Evolutionary conservation across 1,140 invertebrate genomes (phyloP).

Genomic region (Patella vulgata): DNA sequence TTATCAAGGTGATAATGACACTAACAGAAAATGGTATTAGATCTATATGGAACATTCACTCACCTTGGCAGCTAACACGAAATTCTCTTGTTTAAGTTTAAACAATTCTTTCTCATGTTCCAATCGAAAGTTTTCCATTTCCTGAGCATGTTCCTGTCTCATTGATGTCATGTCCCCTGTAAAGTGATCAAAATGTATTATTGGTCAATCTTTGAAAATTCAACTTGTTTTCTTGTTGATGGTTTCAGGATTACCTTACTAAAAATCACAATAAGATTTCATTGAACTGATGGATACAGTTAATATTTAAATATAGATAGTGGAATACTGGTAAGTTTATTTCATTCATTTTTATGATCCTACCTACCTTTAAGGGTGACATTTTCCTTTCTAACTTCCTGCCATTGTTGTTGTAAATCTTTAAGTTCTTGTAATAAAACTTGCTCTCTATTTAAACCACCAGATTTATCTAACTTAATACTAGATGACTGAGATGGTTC

Average conservation of each 20-base stretch:
- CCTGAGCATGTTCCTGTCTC: slow-evolving; percentile 39
- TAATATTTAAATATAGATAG: no score
- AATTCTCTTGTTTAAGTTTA: slow-evolving; percentile 62
- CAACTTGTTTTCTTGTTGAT: no score
- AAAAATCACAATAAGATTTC: neutral
- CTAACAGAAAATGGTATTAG: no score
- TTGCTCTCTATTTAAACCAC: slow-evolving; percentile 27
- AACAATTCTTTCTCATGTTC: slow-evolving; percentile 57
- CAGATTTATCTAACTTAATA: neutral
- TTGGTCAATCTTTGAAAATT: no score
- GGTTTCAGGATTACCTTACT: neutral
- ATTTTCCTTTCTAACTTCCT: slow-evolving; percentile 15
- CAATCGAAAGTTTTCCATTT: slow-evolving; percentile 45
- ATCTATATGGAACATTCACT: no score
- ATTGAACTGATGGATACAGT: neutral
- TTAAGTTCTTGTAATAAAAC: slow-evolving; percentile 33
- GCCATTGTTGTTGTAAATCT: slow-evolving; percentile 35
- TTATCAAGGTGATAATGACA: no score
- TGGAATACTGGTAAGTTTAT: no score
- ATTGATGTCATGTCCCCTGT: slow-evolving; percentile 43
- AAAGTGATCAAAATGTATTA: slow-evolving; percentile 10
- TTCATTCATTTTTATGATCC: no score
- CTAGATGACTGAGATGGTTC: slow-evolving; percentile 4
- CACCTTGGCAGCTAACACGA: slow-evolving; percentile 62
- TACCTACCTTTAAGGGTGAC: slow-evolving; percentile 1